Conservation (phyloP, 2,888 invertebrate genomes). For the Tenthredo notha region DNA sequence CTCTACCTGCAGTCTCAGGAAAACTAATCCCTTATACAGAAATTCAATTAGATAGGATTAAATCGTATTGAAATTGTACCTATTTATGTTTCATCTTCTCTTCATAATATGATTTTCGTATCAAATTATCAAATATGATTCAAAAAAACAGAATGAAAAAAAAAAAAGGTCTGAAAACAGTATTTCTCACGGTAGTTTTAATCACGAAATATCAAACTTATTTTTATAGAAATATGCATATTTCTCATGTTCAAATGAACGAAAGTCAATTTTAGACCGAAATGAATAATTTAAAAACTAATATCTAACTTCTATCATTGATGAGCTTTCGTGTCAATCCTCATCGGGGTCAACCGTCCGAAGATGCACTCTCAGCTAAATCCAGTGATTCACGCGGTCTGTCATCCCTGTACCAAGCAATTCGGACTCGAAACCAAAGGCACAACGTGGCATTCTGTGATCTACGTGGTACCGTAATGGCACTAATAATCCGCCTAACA, state of each 20-base stretch:
- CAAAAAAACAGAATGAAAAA: neutral
- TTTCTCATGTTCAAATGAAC: no score
- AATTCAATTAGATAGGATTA: conserved; percentile 17
- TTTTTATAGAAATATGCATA: no score
- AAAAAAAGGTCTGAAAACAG: neutral
- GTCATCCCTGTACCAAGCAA: neutral
- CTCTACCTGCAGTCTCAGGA: neutral
- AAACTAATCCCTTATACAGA: conserved; percentile 20
- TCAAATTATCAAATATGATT: neutral
- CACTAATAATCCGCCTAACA: conserved; percentile 41
- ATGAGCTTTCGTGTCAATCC: neutral
- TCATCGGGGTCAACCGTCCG: neutral
- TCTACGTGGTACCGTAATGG: conserved; percentile 34
- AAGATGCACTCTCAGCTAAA: conserved; percentile 25
- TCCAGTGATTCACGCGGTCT: conserved; percentile 11
- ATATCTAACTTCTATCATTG: neutral
- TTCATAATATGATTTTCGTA: neutral
- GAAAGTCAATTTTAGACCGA: no score
- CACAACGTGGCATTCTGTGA: conserved; percentile 30
- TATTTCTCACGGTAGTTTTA: neutral
- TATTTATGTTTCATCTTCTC: neutral
- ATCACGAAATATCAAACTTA: neutral
- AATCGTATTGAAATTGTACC: neutral
- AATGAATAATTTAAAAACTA: neutral
- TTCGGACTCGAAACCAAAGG: conserved; percentile 11